Evolutionary conservation across 2,888 invertebrate species (phyloP).

Genomic region (Xestoiulus laeticollis): DNA sequence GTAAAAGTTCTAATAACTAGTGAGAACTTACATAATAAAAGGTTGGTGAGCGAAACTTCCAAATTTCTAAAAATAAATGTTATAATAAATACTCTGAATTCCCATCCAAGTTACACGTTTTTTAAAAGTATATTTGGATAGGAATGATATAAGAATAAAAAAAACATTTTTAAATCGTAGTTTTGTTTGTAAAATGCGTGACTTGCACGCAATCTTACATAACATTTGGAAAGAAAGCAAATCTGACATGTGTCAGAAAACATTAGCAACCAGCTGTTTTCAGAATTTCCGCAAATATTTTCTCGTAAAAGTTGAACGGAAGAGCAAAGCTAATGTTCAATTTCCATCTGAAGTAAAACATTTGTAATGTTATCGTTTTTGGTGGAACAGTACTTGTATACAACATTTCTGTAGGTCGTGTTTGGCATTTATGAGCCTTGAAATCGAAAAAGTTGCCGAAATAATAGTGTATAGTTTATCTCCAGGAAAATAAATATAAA

Average conservation of each 20-base stretch:
- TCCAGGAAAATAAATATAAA: neutral
- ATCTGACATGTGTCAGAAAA: constrained; percentile 5
- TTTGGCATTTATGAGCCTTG: neutral
- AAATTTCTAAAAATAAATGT: neutral
- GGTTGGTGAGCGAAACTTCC: neutral
- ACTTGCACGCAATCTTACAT: neutral
- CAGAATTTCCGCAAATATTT: neutral
- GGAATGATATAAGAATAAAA: neutral
- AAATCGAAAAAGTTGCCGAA: neutral
- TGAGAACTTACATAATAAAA: no score
- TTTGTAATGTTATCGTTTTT: neutral
- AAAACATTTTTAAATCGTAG: neutral
- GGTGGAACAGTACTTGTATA: neutral
- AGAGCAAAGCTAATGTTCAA: neutral
- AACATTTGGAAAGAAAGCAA: neutral
- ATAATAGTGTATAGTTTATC: neutral
- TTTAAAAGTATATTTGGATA: neutral
- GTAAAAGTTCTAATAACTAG: neutral
- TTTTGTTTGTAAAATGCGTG: neutral
- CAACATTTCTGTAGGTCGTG: neutral
- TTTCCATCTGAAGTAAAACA: neutral
- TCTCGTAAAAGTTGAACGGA: neutral
- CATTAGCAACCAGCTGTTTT: neutral
- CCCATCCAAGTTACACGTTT: neutral
- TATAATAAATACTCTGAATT: neutral